Conservation (phyloP, 2,113 vertebrate species). For the Chloebia gouldiae region DNA sequence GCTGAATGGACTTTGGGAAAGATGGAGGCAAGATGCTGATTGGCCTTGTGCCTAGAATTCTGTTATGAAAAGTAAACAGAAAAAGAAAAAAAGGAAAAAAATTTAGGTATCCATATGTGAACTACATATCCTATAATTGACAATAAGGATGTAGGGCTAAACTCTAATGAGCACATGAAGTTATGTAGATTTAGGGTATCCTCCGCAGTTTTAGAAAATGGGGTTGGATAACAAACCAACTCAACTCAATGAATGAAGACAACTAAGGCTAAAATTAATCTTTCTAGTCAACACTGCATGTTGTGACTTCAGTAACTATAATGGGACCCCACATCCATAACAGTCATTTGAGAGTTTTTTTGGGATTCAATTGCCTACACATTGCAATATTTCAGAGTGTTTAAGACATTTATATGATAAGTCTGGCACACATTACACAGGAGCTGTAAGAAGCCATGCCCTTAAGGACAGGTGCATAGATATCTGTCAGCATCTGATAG, state of each 20-base stretch:
- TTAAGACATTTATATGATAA: neutral
- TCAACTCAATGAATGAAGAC: neutral
- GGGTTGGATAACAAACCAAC: neutral
- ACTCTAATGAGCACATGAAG: neutral
- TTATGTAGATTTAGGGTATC: neutral
- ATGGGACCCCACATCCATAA: fast-evolving
- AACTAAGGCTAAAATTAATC: neutral
- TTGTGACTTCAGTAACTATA: neutral
- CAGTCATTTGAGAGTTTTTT: neutral
- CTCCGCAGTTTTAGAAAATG: neutral
- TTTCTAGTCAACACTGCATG: neutral
- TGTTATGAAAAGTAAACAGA: neutral
- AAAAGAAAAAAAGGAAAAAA: neutral
- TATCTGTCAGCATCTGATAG: neutral
- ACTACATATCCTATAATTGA: neutral
- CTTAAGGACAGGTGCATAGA: neutral
- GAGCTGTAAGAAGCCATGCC: neutral
- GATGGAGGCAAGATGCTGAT: neutral
- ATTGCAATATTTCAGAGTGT: neutral
- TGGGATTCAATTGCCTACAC: neutral
- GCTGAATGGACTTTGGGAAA: neutral
- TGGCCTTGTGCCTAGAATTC: neutral
- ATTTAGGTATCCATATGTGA: neutral
- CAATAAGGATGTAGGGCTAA: neutral
- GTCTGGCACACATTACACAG: neutral